Evolutionary conservation across 1,140 invertebrate species (phyloP).

Genomic region (Trichonephila clavipes): DNA sequence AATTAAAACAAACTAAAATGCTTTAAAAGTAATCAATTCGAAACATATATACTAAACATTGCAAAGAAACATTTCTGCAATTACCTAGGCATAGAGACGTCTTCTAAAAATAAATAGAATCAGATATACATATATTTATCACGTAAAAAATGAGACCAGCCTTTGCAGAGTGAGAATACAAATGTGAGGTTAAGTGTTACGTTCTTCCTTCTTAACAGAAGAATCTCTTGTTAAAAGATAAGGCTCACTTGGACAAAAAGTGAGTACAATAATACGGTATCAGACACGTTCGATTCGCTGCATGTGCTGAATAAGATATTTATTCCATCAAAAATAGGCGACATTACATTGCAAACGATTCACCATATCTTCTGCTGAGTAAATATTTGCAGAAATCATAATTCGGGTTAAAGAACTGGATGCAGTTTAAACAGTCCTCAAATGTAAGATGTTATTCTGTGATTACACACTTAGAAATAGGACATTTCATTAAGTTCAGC

Average conservation of each 20-base stretch:
- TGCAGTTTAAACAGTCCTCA: constrained; percentile 3
- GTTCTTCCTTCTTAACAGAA: not conserved
- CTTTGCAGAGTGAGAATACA: not conserved
- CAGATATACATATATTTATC: not conserved
- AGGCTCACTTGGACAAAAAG: not conserved
- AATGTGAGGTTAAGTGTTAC: not conserved
- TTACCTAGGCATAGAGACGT: not conserved
- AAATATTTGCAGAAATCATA: not conserved
- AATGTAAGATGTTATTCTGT: not conserved
- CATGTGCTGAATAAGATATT: constrained; percentile 22
- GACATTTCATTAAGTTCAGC: not conserved
- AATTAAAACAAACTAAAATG: too few relatives aligned
- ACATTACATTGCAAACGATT: not conserved
- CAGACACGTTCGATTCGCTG: not conserved
- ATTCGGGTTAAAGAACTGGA: constrained; percentile 13
- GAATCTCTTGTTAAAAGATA: not conserved
- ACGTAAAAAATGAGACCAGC: not conserved
- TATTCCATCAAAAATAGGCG: not conserved
- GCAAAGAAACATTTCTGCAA: not conserved
- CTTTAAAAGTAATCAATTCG: not conserved
- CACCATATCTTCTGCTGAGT: not conserved
- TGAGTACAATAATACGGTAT: not conserved
- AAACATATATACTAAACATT: not conserved
- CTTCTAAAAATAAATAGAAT: not conserved
- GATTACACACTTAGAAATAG: not conserved